Evolutionary conservation across 2,797 vertebrate genomes (phyloP).

Genomic region (Triplophysa bombifrons): DNA sequence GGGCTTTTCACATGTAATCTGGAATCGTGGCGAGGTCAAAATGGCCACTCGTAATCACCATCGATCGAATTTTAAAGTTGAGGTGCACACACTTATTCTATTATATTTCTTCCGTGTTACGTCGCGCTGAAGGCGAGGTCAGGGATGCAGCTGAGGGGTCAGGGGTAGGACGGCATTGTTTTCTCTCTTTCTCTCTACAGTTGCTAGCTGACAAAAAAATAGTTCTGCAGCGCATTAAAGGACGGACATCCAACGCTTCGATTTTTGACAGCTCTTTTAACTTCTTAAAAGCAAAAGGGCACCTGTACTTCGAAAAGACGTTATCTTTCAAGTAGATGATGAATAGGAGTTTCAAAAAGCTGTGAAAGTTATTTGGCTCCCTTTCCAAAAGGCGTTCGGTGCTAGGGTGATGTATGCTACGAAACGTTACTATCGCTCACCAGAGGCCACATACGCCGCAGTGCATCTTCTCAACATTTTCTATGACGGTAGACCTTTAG

Average conservation of each 20-base stretch:
- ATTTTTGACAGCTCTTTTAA: slow-evolving; percentile 28
- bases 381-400: slow-evolving; percentile 25
- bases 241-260: slow-evolving; percentile 12
- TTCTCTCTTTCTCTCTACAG: slow-evolving; percentile 58
- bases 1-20: slow-evolving; percentile 74
- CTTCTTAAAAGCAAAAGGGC: slow-evolving; percentile 10
- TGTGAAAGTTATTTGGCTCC: slow-evolving; percentile 30
- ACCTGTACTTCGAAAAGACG: slow-evolving; percentile 25
- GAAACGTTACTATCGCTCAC: slow-evolving; percentile 41
- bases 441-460: slow-evolving; percentile 25
- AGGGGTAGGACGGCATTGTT: slow-evolving; percentile 60
- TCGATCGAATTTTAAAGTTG: slow-evolving; percentile 67
- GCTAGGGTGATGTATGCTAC: slow-evolving; percentile 10
- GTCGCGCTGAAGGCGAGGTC: slow-evolving; percentile 62
- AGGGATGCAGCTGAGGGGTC: slow-evolving; percentile 56
- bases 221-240: slow-evolving; percentile 21
- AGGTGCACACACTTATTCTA: slow-evolving; percentile 58
- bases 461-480: slow-evolving; percentile 15
- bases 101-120: slow-evolving; percentile 59
- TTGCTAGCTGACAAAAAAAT: slow-evolving; percentile 50
- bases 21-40: slow-evolving; percentile 68
- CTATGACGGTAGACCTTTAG: slow-evolving; percentile 21
- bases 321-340: slow-evolving; percentile 36
- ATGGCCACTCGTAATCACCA: slow-evolving; percentile 63
- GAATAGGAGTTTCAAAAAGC: slow-evolving; percentile 27